These are phyloP conservation scores for Apis dorsata DNA, from an alignment of 1,140 invertebrate species.

Conservation along the genomic window DNA sequence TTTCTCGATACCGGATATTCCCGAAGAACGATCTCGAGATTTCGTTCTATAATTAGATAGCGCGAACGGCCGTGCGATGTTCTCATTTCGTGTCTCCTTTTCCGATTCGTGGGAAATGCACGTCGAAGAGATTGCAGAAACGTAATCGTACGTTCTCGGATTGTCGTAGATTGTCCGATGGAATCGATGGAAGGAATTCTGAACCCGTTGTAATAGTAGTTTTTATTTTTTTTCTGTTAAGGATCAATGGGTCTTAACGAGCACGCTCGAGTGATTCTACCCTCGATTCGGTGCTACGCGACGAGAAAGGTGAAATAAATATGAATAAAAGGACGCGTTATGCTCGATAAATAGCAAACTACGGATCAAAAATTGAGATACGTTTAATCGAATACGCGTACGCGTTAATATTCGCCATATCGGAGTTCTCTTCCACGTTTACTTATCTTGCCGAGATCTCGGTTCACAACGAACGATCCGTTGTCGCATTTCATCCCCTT, in stretches of 20 bases:
- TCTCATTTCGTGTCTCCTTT: neutral
- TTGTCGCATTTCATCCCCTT: neutral
- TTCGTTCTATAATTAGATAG: constrained; percentile 39
- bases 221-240: neutral
- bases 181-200: neutral
- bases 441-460: neutral
- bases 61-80: constrained; percentile 14
- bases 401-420: neutral
- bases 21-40: constrained; percentile 19
- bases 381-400: neutral
- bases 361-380: no score
- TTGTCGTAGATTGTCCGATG: neutral
- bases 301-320: neutral
- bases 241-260: neutral
- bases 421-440: neutral
- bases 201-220: neutral
- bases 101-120: neutral
- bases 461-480: neutral
- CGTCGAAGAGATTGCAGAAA: neutral
- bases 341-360: neutral
- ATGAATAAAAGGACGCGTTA: no score
- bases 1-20: constrained; percentile 49
- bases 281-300: neutral
- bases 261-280: neutral
- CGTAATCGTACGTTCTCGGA: neutral